These are phyloP conservation scores for Zelleria hepariella DNA, from an alignment of 2,888 invertebrate genomes.

Conservation along the genomic window DNA sequence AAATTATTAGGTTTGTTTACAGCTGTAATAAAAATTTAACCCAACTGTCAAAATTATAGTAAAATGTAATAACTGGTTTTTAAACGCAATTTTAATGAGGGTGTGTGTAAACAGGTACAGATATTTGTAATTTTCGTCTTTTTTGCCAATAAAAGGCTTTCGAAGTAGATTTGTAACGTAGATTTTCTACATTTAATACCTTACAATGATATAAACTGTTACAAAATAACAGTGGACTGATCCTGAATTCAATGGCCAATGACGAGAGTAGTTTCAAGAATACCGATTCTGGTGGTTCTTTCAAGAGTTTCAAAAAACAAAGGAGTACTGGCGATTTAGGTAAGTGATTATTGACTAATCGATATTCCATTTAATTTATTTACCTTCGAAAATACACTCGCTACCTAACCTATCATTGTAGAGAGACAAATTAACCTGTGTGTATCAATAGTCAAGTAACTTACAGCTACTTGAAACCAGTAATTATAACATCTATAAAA, in stretches of 20 bases:
- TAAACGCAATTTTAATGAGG: not conserved
- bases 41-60: too few species aligned
- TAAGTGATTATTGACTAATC: constrained; percentile 23
- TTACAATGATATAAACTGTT: constrained; percentile 12
- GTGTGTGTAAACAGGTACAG: constrained; percentile 4
- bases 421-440: too few species aligned
- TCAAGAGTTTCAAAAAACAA: constrained; percentile 52
- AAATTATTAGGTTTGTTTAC: too few species aligned
- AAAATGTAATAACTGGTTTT: not conserved
- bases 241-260: constrained; percentile 59
- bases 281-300: constrained; percentile 57
- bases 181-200: not conserved
- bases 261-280: constrained; percentile 65
- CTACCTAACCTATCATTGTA: not conserved
- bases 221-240: constrained; percentile 17
- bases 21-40: too few species aligned
- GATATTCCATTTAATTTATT: not conserved
- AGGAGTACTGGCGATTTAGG: constrained; percentile 43
- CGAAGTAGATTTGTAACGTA: not conserved
- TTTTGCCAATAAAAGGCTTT: not conserved
- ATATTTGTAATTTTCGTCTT: not conserved
- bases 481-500: too few species aligned
- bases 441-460: too few species aligned
- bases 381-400: too few species aligned
- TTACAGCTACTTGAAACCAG: not conserved